Conservation (phyloP, 2,113 vertebrate genomes). For the Taxidea taxus region DNA sequence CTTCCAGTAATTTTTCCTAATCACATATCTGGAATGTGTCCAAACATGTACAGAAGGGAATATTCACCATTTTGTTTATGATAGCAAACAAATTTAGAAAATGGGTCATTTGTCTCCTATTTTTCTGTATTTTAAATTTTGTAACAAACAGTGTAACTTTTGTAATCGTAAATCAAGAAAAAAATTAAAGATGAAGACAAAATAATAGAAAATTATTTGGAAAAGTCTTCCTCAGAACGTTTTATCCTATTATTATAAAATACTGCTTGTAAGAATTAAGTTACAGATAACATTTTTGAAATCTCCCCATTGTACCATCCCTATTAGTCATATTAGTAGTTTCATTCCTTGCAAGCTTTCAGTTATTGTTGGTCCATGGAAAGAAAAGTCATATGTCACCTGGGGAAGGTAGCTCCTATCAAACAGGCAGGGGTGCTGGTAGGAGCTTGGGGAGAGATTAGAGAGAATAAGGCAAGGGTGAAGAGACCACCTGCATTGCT, state of each 20-base stretch:
- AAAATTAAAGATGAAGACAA: not conserved
- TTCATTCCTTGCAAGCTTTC: not conserved
- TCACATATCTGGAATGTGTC: not conserved
- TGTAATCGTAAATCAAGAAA: not conserved
- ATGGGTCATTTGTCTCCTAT: not conserved
- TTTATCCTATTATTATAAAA: not conserved
- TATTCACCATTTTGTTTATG: not conserved
- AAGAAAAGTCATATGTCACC: not conserved
- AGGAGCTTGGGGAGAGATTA: not conserved
- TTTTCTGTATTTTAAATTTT: constrained; percentile 8
- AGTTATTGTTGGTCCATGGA: not conserved
- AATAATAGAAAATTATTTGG: not conserved
- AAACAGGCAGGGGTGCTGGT: not conserved
- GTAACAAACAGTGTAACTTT: not conserved
- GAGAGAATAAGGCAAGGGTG: not conserved
- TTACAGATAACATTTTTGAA: not conserved
- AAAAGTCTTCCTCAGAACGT: not conserved
- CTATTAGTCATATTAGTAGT: not conserved
- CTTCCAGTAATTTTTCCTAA: not conserved
- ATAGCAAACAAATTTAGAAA: not conserved
- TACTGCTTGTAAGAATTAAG: not conserved
- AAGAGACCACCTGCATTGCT: not conserved
- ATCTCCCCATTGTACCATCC: not conserved
- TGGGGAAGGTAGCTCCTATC: not conserved
- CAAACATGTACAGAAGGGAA: not conserved